Base-by-base conservation (phyloP, 2,797 vertebrate species). In the Glyptemys insculpta region DNA sequence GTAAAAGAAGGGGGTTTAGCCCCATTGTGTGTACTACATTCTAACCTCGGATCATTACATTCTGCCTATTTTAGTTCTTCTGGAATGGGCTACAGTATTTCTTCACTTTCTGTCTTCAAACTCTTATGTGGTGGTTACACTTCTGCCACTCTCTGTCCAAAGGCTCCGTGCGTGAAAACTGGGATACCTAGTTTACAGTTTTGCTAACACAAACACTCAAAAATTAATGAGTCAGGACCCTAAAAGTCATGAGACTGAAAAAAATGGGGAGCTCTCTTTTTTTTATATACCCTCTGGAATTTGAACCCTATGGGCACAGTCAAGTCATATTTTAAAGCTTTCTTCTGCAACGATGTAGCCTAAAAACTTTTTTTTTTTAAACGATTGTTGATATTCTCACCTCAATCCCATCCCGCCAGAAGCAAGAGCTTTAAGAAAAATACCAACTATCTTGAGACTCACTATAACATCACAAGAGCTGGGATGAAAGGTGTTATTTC, bases 41-140 rank as follows among this genome's bases (percentile, higher is more conserved):
- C 41, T 29, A 90, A 80, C 5, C n/a, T 79, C 31, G 72, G 41
- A 79, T 29, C n/a, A 81, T 53, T 87, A 18, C 92, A 12, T 57
- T 90, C 41, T 84, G 10, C 82, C 87, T 92, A 49, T 68, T 91
- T 89, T 84, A 41, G 15, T 7, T 93, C 96, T 49, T 12, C 41
- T 52, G 50, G 83, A 65, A 7, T 65, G 59, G 78, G 31, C 37
- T 68, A 49, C 21, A 29, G 41, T n/a, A 72, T 76, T 47, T 76
- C 25, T 29, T 76, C 27, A 3, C 74, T 47, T 76, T 47, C 23
- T 78, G 44, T 78, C 27, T 78, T 49, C 47, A 16, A 50, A 44
- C 31, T 92, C 88, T 9, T 5, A 6, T n/a, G 18, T 68, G 62
- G 62, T 19, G 34, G 16, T n/a, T 65, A 65, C 34, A 65, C 59